phyloP scores from a whole-genome alignment of 2,113 vertebrate genomes.

The Laterallus jamaicensis region DNA sequence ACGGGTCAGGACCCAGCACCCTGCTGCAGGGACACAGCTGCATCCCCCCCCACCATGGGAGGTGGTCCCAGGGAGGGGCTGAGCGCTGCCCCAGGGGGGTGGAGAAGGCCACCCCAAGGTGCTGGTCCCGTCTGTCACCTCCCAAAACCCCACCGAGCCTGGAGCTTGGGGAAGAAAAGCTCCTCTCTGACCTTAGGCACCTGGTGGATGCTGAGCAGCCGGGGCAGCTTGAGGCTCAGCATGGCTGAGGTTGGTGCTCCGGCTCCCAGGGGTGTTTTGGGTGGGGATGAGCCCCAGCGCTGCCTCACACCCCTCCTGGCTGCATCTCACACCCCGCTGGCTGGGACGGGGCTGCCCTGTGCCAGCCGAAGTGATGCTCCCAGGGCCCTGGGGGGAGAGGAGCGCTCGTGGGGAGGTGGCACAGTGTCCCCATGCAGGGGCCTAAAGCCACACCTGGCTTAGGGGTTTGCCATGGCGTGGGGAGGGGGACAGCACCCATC shows the following conservation, averaged over 20 bases:
- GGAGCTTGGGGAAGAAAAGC: rapidly evolving
- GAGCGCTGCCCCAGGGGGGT: neutral
- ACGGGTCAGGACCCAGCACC: rapidly evolving
- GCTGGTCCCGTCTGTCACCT: rapidly evolving
- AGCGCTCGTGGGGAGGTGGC: rapidly evolving
- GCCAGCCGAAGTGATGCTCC: rapidly evolving
- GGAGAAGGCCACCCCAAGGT: rapidly evolving
- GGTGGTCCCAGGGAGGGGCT: neutral
- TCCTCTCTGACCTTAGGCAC: slow-evolving; percentile 87
- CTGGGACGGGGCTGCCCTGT: neutral
- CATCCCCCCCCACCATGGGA: rapidly evolving
- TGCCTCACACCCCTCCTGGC: neutral
- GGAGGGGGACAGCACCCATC: rapidly evolving
- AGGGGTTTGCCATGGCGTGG: rapidly evolving
- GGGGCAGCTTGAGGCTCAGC: slow-evolving; percentile 84
- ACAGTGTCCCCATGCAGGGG: rapidly evolving
- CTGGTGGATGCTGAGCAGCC: slow-evolving; percentile 84
- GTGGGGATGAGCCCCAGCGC: neutral
- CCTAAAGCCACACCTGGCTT: rapidly evolving
- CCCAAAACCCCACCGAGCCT: neutral
- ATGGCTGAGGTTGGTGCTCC: slow-evolving; percentile 24
- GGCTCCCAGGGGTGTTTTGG: rapidly evolving
- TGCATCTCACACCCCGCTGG: rapidly evolving
- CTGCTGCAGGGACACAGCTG: neutral
- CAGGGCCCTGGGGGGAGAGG: neutral